phyloP scores from a whole-genome alignment of 2,113 vertebrate species.

The Platysteira castanea region DNA sequence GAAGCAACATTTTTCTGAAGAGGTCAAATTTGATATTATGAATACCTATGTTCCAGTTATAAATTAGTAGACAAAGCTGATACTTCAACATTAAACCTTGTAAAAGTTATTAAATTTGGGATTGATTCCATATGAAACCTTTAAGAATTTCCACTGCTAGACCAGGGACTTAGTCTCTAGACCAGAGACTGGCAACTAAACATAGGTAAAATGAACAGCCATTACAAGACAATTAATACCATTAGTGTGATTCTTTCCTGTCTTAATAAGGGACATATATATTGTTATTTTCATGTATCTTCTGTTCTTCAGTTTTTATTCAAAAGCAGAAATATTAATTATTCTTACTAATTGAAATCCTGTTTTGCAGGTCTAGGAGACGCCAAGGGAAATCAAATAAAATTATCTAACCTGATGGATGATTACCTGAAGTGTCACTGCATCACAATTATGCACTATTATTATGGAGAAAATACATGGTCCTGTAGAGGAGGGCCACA shows the following conservation, averaged over 20 bases:
- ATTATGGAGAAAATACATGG: background rate
- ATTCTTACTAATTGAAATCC: background rate
- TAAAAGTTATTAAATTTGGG: background rate
- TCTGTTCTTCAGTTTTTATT: background rate
- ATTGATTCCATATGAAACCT: background rate
- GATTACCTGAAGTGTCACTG: background rate
- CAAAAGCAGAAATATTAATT: background rate
- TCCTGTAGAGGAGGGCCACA: fast-evolving
- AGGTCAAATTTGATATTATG: background rate
- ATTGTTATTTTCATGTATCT: background rate
- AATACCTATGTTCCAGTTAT: background rate
- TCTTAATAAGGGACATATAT: background rate
- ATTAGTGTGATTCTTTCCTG: background rate
- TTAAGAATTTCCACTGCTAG: background rate
- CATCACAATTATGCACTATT: background rate
- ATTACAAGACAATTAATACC: background rate
- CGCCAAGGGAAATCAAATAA: background rate
- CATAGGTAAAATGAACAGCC: background rate
- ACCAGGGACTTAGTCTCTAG: background rate
- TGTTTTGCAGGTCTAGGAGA: background rate
- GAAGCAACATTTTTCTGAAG: background rate
- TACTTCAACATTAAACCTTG: background rate
- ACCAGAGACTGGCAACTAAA: background rate
- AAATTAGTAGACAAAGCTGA: background rate
- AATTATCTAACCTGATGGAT: background rate